These are phyloP conservation scores for Macaria notata DNA, from an alignment of 2,888 invertebrate species.

Conservation along the genomic window DNA sequence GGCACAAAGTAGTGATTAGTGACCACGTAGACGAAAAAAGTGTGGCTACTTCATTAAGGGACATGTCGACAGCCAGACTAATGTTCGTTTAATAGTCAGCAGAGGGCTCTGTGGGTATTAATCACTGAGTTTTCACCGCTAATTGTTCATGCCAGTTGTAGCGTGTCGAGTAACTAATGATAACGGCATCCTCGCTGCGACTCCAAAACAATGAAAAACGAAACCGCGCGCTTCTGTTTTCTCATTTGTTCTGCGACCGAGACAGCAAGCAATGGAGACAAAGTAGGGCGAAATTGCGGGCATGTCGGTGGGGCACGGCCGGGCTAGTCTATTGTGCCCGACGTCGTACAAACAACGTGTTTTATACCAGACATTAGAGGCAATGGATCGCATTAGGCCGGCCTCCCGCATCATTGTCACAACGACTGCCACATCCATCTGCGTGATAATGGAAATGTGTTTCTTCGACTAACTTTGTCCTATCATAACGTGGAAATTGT, in stretches of 20 bases:
- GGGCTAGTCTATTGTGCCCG: conserved; percentile 60
- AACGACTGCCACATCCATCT: conserved; percentile 14
- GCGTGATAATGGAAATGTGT: background rate
- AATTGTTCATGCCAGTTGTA: conserved; percentile 38
- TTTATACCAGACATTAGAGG: conserved; percentile 70
- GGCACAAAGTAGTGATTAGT: conserved; percentile 17
- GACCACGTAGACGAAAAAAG: conserved; percentile 20
- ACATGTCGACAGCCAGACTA: conserved; percentile 20
- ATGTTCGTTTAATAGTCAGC: conserved; percentile 19
- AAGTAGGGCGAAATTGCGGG: conserved; percentile 66
- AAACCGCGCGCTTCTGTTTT: conserved; percentile 51
- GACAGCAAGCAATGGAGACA: conserved; percentile 66
- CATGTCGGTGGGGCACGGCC: conserved; percentile 49
- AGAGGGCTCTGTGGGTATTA: conserved; percentile 25
- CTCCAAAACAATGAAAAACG: conserved; percentile 64
- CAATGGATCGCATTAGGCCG: conserved; percentile 64
- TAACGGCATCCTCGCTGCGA: conserved; percentile 38
- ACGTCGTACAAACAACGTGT: conserved; percentile 70
- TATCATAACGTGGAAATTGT: no score
- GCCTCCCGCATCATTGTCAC: conserved; percentile 60
- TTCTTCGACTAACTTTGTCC: no score
- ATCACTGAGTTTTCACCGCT: conserved; percentile 37
- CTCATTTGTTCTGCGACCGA: conserved; percentile 60
- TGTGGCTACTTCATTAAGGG: conserved; percentile 14
- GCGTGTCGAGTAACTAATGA: conserved; percentile 39